Base-by-base conservation (phyloP, 1,140 invertebrate species). In the Aphelenchoides besseyi region DNA sequence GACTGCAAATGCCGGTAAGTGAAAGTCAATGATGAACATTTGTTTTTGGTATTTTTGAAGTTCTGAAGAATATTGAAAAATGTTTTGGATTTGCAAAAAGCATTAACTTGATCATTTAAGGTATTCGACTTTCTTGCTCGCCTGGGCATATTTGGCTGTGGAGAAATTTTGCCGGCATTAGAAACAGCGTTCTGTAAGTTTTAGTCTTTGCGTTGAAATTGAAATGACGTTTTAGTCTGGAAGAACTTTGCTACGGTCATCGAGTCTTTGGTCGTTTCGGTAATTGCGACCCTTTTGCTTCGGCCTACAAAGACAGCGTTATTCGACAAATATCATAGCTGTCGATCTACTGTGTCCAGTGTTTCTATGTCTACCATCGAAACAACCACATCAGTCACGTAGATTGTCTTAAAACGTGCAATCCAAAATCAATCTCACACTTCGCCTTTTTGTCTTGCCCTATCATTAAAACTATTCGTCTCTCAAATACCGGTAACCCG, bases 171-270 rank as follows among this genome's bases (percentile, higher is more conserved):
- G 9, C 70, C 81, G 53, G 69, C 79, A 16, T 64, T 81, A n/a
- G 79, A 81, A 33, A 77, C 81, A n/a, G 82, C 79, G 8, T 81
- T 77, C 70, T 81, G 79, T 80, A 72, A 54, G 79, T 74, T 68
- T 18, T n/a, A 61, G 30, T n/a, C n/a, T n/a, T n/a, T n/a, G n/a
- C n/a, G n/a, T n/a, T n/a, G n/a, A n/a, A n/a, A n/a, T n/a, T n/a
- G n/a, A n/a, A n/a, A n/a, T n/a, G 30, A 35, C 55, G 41, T 74
- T 80, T 53, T 48, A 80, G 79, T 84, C 67, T 81, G 79, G 79
- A 79, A 80, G 68, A 81, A 81, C 62, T 62, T 80, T 33, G 71
- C 72, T 23, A 77, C 71, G 18, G 72, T 83, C 23, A 36, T 79
- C 23, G 79, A 80, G 53, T 79, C 81, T 3, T 81, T 81, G 53